Evolutionary conservation across 2,797 vertebrate genomes (phyloP).

Genomic region (Neopelma chrysocephalum): DNA sequence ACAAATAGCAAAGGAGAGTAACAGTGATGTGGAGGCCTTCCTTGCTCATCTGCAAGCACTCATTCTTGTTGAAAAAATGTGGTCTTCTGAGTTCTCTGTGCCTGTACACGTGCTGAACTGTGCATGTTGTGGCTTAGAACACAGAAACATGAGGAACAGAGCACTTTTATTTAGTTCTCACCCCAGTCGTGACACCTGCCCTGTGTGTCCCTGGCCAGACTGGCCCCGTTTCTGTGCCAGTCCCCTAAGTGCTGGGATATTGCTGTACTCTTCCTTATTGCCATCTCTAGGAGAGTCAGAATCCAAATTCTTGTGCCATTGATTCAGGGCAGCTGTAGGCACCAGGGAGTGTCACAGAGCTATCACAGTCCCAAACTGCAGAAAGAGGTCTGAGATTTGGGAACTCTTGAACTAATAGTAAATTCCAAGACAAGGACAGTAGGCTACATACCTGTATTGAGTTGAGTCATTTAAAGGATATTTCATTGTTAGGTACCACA

Average conservation of each 20-base stretch:
- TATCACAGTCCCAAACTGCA: not conserved
- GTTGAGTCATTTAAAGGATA: not conserved
- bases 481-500: not conserved
- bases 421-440: not conserved
- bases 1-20: not conserved
- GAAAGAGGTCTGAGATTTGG: not conserved
- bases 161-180: not conserved
- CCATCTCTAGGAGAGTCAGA: not conserved
- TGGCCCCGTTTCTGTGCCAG: not conserved
- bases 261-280: not conserved
- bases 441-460: not conserved
- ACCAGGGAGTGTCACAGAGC: not conserved
- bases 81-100: not conserved
- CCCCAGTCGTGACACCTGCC: not conserved
- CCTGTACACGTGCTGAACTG: not conserved
- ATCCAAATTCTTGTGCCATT: not conserved
- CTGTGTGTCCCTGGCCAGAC: not conserved
- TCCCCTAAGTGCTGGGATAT: not conserved
- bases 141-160: not conserved
- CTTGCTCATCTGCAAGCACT: not conserved
- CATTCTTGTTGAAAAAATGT: rapidly evolving
- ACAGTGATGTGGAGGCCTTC: not conserved
- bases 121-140: not conserved
- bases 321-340: not conserved
- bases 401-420: not conserved